These are phyloP conservation scores for Drosophila arizonae DNA, from an alignment of 1,140 invertebrate species.

Conservation along the genomic window DNA sequence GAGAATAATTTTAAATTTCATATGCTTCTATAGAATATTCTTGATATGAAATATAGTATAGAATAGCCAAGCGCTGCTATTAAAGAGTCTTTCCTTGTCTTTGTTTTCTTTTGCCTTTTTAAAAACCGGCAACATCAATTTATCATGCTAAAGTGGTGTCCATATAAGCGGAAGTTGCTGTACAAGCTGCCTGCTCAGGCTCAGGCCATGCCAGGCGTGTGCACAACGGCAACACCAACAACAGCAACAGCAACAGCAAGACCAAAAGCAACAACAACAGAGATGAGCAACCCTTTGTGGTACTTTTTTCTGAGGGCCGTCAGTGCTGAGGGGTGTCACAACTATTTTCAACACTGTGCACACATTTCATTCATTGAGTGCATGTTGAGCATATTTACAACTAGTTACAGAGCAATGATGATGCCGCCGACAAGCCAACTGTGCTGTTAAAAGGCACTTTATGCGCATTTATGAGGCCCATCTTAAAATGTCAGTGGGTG, in stretches of 20 bases:
- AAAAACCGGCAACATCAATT: constrained; percentile 59
- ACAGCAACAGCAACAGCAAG: not conserved
- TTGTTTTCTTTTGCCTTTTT: constrained; percentile 53
- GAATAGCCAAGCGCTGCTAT: constrained; percentile 11
- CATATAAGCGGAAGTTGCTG: constrained; percentile 71
- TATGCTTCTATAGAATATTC: not conserved
- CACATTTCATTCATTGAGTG: constrained; percentile 81
- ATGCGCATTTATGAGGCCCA: constrained; percentile 69
- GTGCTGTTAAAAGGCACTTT: constrained; percentile 67
- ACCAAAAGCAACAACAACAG: constrained; percentile 10
- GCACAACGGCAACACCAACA: constrained; percentile 56
- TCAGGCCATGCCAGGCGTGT: constrained; percentile 56
- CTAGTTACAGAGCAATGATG: constrained; percentile 63
- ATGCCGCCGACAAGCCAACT: constrained; percentile 28
- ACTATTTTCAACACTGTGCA: constrained; percentile 81
- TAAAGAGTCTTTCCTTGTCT: not conserved
- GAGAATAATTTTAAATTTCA: not conserved
- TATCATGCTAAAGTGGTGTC: constrained; percentile 72
- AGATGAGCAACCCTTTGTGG: constrained; percentile 23
- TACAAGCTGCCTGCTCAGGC: constrained; percentile 60
- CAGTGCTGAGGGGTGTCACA: constrained; percentile 52
- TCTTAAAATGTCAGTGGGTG: constrained; percentile 57
- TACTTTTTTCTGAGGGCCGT: not conserved
- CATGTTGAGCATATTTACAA: constrained; percentile 65
- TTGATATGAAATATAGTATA: not conserved